phyloP scores from a whole-genome alignment of 2,797 vertebrate genomes.

The Pseudochaenichthys georgianus region DNA sequence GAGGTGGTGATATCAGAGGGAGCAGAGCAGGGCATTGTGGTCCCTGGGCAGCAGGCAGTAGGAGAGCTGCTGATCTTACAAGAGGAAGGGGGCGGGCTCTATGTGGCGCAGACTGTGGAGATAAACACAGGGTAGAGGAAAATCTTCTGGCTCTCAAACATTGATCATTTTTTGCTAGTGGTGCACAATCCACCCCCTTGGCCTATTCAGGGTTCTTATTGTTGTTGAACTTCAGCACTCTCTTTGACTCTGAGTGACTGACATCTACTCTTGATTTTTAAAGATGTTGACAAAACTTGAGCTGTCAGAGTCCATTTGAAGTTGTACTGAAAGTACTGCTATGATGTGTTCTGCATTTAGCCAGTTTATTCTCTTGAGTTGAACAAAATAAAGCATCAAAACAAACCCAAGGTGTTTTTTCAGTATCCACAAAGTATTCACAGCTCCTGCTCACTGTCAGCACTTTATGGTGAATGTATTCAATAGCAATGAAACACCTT shows the following conservation, averaged over 20 bases:
- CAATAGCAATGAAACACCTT: not conserved
- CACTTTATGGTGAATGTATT: not conserved
- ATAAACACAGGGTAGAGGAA: constrained; percentile 57
- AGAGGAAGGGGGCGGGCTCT: constrained; percentile 61
- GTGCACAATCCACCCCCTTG: not conserved
- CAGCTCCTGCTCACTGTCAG: not conserved
- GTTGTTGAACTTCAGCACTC: not conserved
- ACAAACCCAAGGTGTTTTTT: not conserved
- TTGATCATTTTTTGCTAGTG: not conserved
- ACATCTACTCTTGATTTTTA: not conserved
- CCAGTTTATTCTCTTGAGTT: not conserved
- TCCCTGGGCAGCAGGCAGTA: constrained; percentile 58
- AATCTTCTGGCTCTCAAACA: not conserved
- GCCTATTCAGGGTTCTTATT: not conserved
- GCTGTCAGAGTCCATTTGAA: constrained; percentile 10
- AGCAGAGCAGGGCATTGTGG: constrained; percentile 77
- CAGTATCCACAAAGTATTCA: not conserved
- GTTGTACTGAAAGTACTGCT: not conserved
- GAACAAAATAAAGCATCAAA: not conserved
- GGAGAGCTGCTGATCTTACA: constrained; percentile 75
- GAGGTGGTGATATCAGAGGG: constrained; percentile 59
- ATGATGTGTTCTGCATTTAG: not conserved
- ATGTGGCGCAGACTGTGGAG: constrained; percentile 77
- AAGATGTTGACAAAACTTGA: constrained; percentile 1
- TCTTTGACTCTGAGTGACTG: constrained; percentile 8